A percentile compares a stretch with the other conserved stretches of the same genome.
Conservation (phyloP, 2,888 invertebrate genomes). For the Drosophila rellima region DNA sequence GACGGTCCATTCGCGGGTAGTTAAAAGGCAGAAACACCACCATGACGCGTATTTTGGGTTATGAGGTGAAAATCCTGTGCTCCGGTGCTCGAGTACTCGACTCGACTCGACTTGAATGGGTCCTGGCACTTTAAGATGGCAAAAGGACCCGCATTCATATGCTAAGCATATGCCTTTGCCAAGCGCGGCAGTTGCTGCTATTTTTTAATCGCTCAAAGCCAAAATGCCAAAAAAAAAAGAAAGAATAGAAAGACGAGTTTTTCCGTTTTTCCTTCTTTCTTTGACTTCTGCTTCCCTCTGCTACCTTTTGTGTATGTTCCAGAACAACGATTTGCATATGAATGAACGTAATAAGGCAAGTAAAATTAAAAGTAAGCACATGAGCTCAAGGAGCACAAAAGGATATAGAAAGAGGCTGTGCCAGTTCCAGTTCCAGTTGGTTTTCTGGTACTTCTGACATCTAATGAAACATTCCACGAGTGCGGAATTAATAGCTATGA, state of each 20-base stretch:
- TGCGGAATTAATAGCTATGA: conserved; percentile 81
- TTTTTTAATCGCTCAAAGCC: conserved; percentile 80
- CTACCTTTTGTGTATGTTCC: conserved; percentile 66
- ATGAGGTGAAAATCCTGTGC: conserved; percentile 75
- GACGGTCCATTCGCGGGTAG: conserved; percentile 77
- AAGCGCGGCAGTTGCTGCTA: conserved; percentile 50
- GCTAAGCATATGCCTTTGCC: conserved; percentile 58
- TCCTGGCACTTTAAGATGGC: conserved; percentile 64
- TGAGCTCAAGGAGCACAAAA: conserved; percentile 24
- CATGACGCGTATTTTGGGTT: conserved; percentile 67
- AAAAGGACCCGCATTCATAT: conserved; percentile 33
- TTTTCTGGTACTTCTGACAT: conserved; percentile 20
- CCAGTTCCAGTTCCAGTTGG: conserved; percentile 21
- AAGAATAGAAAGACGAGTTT: conserved; percentile 14
- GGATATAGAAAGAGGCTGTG: conserved; percentile 9
- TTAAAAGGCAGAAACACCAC: conserved; percentile 65
- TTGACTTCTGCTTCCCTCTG: conserved; percentile 45
- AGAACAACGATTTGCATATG: conserved; percentile 80
- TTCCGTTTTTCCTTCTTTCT: conserved; percentile 42
- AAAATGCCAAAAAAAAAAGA: conserved; percentile 45
- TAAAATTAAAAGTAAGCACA: conserved; percentile 75
- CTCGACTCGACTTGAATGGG: conserved; percentile 14
- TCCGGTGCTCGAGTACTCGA: conserved; percentile 13
- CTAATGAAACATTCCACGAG: conserved; percentile 83
- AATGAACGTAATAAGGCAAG: conserved; percentile 76